Percentiles rank a stretch among this genome's conserved stretches.
Evolutionary conservation across 2,797 vertebrate species (phyloP).

Genomic region (Gephyroberyx darwinii): DNA sequence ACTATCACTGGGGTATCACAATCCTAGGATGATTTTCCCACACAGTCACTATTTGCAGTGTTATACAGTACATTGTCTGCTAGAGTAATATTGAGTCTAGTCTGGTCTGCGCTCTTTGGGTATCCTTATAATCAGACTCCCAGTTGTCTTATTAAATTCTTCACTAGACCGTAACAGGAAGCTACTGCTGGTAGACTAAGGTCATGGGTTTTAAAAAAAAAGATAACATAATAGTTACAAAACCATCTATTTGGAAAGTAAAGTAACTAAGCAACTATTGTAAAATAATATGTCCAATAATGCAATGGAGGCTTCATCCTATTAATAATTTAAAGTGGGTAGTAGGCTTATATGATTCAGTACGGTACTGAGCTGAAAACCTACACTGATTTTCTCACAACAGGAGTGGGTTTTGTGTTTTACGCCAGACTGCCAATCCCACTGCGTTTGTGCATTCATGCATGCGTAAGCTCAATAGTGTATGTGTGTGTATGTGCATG

Average conservation of each 20-base stretch:
- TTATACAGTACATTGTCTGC: conserved; percentile 31
- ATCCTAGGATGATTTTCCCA: conserved; percentile 41
- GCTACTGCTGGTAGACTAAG: conserved; percentile 46
- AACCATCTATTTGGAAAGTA: too few species aligned
- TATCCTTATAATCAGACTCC: conserved; percentile 65
- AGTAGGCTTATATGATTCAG: too few species aligned
- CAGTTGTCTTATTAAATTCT: conserved; percentile 65
- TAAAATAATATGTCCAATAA: too few species aligned
- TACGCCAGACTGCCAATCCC: neutral
- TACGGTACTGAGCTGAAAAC: neutral
- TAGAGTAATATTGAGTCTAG: conserved; percentile 31
- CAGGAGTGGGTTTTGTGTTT: conserved; percentile 1
- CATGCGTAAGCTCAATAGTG: neutral
- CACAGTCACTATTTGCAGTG: conserved; percentile 42
- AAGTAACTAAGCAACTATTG: too few species aligned
- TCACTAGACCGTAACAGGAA: conserved; percentile 64
- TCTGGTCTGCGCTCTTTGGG: conserved; percentile 39
- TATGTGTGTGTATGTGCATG: conserved; percentile 8
- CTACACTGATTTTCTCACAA: neutral
- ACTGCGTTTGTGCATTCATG: neutral
- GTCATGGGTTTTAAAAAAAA: neutral
- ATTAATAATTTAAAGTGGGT: too few species aligned
- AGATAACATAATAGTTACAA: too few species aligned
- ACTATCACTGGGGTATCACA: conserved; percentile 22
- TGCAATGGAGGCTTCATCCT: too few species aligned